Base-by-base conservation (phyloP, 2,888 invertebrate genomes). In the Agrotis puta region DNA sequence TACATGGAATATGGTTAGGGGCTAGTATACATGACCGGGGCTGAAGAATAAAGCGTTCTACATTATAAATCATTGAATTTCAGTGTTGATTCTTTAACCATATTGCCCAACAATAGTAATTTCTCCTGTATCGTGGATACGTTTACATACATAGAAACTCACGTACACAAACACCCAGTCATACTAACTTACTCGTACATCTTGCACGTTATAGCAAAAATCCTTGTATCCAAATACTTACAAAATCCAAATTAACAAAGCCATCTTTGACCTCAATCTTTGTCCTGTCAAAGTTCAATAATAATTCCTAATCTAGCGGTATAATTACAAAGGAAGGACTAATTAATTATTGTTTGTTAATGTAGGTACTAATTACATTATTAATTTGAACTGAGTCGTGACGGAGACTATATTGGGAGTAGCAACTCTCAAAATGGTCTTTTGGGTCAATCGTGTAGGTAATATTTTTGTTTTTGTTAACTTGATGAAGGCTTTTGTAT, bases 381-480 rank as follows among this genome's bases (percentile, higher is more conserved):
- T 73, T 66, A 58, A 66, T 79, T 18, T 2, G 43, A 57, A 45
- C 33, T 6, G 24, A 72, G 53, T 63, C 76, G 65, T 73, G 66
- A 73, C 65, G 18, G 43, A 1, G 22, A 47, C 39, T 53, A 54
- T 54, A 59, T 45, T 79, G 80, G 80, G 80, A 63, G n/a, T 50
- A 65, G 4, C 13, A 50, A 45, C 50, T 13, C n/a, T 13, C 47
- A n/a, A 20, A 79, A 13, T 62, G 48, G 51, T 20, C 13, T 56
- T 77, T 77, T 48, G 61, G 13, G 61, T 20, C 47, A 69, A 57
- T 58, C 16, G 39, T 27, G 45, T 0, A 22, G 4, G 45, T 27
- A 20, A 57, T 50, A 24, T 66, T 77, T 66, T 53, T 24, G 16
- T 72, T 50, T n/a, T 65, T 50, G 54, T 56, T 27, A 2, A 0